Evolutionary conservation across 2,888 invertebrate species (phyloP).

Genomic region (Galerucella calmariensis): DNA sequence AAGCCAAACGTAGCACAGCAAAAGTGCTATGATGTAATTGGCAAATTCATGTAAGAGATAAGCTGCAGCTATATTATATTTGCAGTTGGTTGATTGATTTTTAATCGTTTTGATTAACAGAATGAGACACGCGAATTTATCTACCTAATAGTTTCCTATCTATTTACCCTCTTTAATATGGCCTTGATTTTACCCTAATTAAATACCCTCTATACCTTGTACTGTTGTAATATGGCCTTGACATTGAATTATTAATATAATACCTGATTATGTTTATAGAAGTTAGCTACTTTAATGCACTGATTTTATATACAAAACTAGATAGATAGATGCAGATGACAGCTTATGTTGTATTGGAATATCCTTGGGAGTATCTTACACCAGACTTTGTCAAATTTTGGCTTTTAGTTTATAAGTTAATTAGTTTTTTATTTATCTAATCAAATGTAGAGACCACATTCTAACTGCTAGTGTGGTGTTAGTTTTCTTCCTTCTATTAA

Average conservation of each 20-base stretch:
- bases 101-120: not conserved
- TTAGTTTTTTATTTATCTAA: too few species aligned
- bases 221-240: conserved; percentile 42
- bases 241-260: conserved; percentile 48
- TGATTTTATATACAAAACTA: too few species aligned
- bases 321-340: too few species aligned
- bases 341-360: too few species aligned
- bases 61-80: too few species aligned
- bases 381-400: too few species aligned
- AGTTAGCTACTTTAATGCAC: too few species aligned
- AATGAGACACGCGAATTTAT: conserved; percentile 12
- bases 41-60: conserved; percentile 10
- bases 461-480: too few species aligned
- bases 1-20: not conserved
- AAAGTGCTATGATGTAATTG: conserved; percentile 18
- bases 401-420: too few species aligned
- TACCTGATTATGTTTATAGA: conserved; percentile 10
- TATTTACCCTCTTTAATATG: conserved; percentile 3
- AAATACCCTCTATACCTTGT: conserved; percentile 15
- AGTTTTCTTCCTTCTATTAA: too few species aligned
- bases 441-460: too few species aligned
- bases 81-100: not conserved
- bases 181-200: not conserved
- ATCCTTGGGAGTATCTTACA: too few species aligned
- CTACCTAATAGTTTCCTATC: conserved; percentile 1